Evolutionary conservation across 2,888 invertebrate species (phyloP).

Genomic region (Lepetodrilus schrolli): DNA sequence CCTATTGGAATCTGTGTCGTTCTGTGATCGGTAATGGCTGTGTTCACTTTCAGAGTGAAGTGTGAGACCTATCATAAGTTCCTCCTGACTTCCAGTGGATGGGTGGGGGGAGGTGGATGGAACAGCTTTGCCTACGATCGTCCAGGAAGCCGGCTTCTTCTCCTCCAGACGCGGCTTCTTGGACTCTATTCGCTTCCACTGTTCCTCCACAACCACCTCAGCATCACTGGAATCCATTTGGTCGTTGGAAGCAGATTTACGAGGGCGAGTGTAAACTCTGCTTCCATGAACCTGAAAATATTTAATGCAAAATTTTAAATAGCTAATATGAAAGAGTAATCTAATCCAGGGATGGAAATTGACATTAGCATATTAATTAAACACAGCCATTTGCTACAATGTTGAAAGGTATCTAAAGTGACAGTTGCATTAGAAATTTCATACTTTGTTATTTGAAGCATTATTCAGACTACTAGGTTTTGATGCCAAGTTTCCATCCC

Average conservation of each 20-base stretch:
- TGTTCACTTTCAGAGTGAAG: conserved; percentile 65
- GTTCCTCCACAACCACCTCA: conserved; percentile 55
- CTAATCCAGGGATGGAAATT: no score
- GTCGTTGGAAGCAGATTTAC: background rate
- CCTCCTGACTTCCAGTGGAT: conserved; percentile 43
- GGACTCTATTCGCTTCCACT: conserved; percentile 64
- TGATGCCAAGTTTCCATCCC: no score
- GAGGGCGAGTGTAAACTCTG: conserved; percentile 10
- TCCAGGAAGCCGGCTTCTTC: conserved; percentile 48
- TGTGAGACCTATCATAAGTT: conserved; percentile 58
- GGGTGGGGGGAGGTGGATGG: conserved; percentile 41
- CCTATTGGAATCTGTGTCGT: conserved; percentile 65
- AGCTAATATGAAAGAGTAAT: no score
- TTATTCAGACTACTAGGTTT: no score
- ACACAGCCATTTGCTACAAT: no score
- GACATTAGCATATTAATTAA: no score
- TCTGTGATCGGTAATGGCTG: conserved; percentile 60
- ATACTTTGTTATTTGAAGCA: no score
- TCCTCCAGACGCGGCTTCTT: conserved; percentile 47
- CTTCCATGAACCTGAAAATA: conserved; percentile 20
- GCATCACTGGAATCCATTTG: conserved; percentile 46
- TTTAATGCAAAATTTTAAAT: no score
- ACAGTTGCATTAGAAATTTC: no score
- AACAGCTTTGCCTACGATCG: conserved; percentile 56
- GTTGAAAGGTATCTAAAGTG: no score